Percentiles rank a stretch among this genome's conserved stretches.
These are phyloP conservation scores for Antechinus flavipes DNA, from an alignment of 2,113 vertebrate species.

Conservation along the genomic window DNA sequence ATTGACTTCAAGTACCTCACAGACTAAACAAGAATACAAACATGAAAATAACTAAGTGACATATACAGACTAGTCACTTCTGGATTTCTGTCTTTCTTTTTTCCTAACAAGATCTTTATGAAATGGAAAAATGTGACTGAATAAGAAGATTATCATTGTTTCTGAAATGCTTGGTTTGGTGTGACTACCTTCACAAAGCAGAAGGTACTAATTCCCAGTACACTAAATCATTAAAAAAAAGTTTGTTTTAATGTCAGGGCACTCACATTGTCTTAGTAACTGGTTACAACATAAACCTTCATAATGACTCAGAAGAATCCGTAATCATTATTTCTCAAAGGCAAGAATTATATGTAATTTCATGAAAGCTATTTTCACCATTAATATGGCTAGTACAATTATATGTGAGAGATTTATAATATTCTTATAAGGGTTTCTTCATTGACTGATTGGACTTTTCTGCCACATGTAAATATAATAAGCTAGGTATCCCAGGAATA, in stretches of 20 bases:
- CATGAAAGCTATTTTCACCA: neutral
- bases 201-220: neutral
- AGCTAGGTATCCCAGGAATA: neutral
- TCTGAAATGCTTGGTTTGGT: neutral
- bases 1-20: neutral
- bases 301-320: neutral
- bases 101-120: constrained; percentile 31
- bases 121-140: neutral
- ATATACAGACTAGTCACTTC: constrained; percentile 50
- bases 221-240: neutral
- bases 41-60: neutral
- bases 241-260: neutral
- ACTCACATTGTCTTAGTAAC: neutral
- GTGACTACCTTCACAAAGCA: neutral
- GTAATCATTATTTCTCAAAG: neutral
- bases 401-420: neutral
- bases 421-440: neutral
- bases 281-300: neutral
- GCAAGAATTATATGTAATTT: neutral
- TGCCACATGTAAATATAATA: neutral
- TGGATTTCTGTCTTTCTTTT: neutral
- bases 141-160: neutral
- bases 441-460: neutral
- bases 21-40: neutral
- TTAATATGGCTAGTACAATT: neutral